Percentiles rank a stretch among this genome's conserved stretches.
phyloP scores from a whole-genome alignment of 1,140 invertebrate genomes.

The Zaprionus inermis region DNA sequence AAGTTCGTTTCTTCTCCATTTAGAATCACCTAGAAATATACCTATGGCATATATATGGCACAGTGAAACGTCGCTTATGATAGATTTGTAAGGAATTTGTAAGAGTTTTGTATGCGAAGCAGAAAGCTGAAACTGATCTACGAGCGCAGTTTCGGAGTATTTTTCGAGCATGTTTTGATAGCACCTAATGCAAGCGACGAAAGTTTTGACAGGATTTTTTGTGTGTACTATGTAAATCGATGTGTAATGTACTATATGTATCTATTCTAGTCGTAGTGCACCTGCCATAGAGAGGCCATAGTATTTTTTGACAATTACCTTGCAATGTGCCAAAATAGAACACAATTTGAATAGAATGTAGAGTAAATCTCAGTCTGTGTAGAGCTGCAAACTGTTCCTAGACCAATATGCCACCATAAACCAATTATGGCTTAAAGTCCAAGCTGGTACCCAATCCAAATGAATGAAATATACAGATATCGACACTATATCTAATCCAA shows the following conservation, averaged over 20 bases:
- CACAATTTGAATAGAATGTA: slow-evolving; percentile 29
- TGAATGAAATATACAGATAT: slow-evolving; percentile 14
- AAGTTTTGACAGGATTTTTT: slow-evolving; percentile 26
- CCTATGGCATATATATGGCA: slow-evolving; percentile 27
- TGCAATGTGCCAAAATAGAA: slow-evolving; percentile 37
- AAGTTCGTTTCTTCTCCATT: slow-evolving; percentile 21
- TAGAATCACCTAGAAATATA: slow-evolving; percentile 29
- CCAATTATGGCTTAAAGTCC: slow-evolving; percentile 52
- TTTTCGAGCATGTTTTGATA: slow-evolving; percentile 75
- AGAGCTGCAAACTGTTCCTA: slow-evolving; percentile 66
- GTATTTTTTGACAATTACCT: slow-evolving; percentile 65
- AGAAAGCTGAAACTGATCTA: slow-evolving; percentile 19
- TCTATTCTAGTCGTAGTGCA: slow-evolving; percentile 51
- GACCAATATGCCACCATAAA: slow-evolving; percentile 61
- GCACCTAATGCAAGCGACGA: slow-evolving; percentile 51
- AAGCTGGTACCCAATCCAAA: slow-evolving; percentile 20
- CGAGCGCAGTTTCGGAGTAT: slow-evolving; percentile 47
- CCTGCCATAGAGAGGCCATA: slow-evolving; percentile 25
- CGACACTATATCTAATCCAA: slow-evolving; percentile 13
- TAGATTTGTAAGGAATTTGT: slow-evolving; percentile 73
- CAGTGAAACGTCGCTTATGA: slow-evolving; percentile 66
- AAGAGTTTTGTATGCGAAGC: slow-evolving; percentile 59
- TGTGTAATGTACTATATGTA: slow-evolving; percentile 16
- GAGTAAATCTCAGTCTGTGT: slow-evolving; percentile 41
- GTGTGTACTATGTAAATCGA: slow-evolving; percentile 12